These are phyloP conservation scores for Choristoneura rosaceana DNA, from an alignment of 2,888 invertebrate genomes.

Conservation along the genomic window DNA sequence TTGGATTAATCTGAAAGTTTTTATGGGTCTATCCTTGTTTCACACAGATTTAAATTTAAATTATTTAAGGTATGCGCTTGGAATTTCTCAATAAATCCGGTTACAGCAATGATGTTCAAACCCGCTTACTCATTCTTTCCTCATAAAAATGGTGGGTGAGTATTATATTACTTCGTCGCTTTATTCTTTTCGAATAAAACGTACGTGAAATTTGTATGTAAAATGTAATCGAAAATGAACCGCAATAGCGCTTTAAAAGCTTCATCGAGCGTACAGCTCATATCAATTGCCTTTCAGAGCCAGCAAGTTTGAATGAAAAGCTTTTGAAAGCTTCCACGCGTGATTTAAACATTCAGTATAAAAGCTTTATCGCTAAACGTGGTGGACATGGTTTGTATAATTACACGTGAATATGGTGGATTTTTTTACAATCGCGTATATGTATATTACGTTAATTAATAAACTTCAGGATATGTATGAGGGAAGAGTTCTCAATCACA, in stretches of 20 bases:
- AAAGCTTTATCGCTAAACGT: slow-evolving; percentile 19
- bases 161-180: too few relatives aligned
- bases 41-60: too few relatives aligned
- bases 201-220: slow-evolving; percentile 1
- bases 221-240: slow-evolving; percentile 33
- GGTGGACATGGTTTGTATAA: not conserved
- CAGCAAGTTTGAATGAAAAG: slow-evolving; percentile 38
- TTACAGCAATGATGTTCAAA: too few relatives aligned
- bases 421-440: not conserved
- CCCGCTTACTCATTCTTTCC: too few relatives aligned
- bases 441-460: not conserved
- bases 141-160: too few relatives aligned
- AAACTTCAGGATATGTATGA: too few relatives aligned
- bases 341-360: slow-evolving; percentile 34
- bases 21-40: too few relatives aligned
- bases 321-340: slow-evolving; percentile 34
- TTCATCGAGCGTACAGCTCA: slow-evolving; percentile 36
- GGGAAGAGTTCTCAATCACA: too few relatives aligned
- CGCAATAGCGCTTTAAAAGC: slow-evolving; percentile 31
- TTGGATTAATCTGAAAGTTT: too few relatives aligned
- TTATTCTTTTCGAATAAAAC: slow-evolving; percentile 6
- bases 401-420: not conserved
- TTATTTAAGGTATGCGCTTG: too few relatives aligned
- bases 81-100: too few relatives aligned
- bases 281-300: slow-evolving; percentile 40